Base-by-base conservation (phyloP, 1,140 invertebrate genomes). In the Goniozus legneri region DNA sequence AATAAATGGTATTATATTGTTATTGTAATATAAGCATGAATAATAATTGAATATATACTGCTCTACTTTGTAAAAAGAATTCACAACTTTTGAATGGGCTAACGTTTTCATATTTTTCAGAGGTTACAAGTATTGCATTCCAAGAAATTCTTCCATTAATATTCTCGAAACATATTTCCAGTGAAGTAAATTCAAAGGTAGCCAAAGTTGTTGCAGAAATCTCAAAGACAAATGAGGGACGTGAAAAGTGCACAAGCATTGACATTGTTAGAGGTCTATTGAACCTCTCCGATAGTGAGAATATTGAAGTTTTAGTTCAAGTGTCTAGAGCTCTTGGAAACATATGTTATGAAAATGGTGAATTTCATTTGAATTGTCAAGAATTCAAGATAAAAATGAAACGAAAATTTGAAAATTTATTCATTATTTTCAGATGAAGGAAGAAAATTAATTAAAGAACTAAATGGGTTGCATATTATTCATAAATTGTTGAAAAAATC, bases 291-390 rank as follows among this genome's bases (percentile, higher is more conserved):
- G 60, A 75, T 14, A 51, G 60, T 3, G 54, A 72, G 8, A 79
- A 78, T 43, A 65, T 80, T 46, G 77, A 83, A 42, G 56, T 84
- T 18, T 61, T 82, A 16, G 85, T 82, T 46, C 89, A 92, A 63
- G 80, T 82, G 14, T 88, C 87, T 52, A 78, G 91, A 59, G 89
- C 89, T 4, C 71, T 95, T 15, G 91, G 89, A 34, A 95, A 95
- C 69, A 85, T 94, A 56, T 92, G 88, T 59, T 94, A 86, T 71
- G 87, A 92, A 62, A 92, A 91, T 78, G 85, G 91, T 81, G 77
- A 47, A 56, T 38, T 21, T 49, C 14, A 4, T 8, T 33, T 80
- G 8, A 24, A 38, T 37, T 32, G 34, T 41, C 19, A 8, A 44
- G 12, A 39, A 42, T 45, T 33, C n/a, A 47, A 56, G 45, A 54